A percentile compares a stretch with the other conserved stretches of the same genome.
Conservation (phyloP, 2,797 vertebrate species). For the Diglossa cyanea region DNA sequence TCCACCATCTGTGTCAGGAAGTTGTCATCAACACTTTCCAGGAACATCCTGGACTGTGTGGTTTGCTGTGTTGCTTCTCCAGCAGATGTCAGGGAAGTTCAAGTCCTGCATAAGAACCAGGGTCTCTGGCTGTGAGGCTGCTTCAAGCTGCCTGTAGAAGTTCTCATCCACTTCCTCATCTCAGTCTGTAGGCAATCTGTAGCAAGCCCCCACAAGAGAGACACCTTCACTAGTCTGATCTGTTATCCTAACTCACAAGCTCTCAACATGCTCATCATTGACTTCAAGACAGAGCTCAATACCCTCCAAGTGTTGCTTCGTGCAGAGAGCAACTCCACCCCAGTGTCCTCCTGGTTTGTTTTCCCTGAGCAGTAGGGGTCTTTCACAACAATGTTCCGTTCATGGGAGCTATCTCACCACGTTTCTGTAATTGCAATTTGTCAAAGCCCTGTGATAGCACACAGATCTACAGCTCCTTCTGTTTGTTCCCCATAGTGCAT, state of each 20-base stretch:
- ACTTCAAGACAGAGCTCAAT: neutral
- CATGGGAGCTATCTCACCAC: neutral
- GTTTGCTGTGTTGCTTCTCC: neutral
- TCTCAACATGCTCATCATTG: neutral
- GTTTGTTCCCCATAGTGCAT: neutral
- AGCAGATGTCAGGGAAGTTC: neutral
- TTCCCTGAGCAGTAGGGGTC: neutral
- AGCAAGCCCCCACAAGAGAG: neutral
- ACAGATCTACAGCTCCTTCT: too few species aligned
- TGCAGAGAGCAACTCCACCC: neutral
- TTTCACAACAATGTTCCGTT: neutral
- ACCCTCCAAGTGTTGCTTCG: neutral
- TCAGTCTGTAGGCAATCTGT: neutral
- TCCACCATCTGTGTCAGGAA: neutral
- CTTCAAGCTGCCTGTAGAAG: neutral
- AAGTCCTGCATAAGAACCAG: neutral
- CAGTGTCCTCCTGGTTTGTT: neutral
- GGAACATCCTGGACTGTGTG: neutral
- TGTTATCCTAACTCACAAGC: neutral
- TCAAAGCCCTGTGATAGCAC: neutral
- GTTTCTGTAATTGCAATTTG: neutral
- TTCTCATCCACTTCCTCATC: neutral
- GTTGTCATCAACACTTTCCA: neutral
- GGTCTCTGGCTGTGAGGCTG: neutral
- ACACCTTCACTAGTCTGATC: neutral